phyloP scores from a whole-genome alignment of 1,140 invertebrate genomes.

The Danaus plexippus region DNA sequence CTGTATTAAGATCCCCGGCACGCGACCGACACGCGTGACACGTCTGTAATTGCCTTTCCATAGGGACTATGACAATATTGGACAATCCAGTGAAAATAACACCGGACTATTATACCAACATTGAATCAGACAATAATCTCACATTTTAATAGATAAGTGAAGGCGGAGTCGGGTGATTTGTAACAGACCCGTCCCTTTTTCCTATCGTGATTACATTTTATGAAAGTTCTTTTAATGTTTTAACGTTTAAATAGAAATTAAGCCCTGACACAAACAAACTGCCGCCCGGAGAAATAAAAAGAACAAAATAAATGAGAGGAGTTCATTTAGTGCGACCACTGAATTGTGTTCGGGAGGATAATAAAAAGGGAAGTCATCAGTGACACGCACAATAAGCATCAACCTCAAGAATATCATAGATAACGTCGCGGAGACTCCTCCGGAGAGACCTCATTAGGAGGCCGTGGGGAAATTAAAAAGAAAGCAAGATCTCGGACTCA shows the following conservation, averaged over 20 bases:
- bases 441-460: slow-evolving; percentile 66
- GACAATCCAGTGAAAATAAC: slow-evolving; percentile 70
- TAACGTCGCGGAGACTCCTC: slow-evolving; percentile 58
- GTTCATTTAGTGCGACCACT: slow-evolving; percentile 63
- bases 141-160: slow-evolving; percentile 71
- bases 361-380: slow-evolving; percentile 71
- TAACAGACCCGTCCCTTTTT: slow-evolving; percentile 26
- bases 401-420: slow-evolving; percentile 72
- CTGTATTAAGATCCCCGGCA: slow-evolving; percentile 34
- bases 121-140: slow-evolving; percentile 61
- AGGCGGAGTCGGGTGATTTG: slow-evolving; percentile 63
- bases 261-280: slow-evolving; percentile 62
- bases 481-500: slow-evolving; percentile 70
- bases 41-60: slow-evolving; percentile 65
- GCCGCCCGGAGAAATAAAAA: slow-evolving; percentile 68
- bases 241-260: slow-evolving; percentile 45
- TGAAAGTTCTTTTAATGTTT: slow-evolving; percentile 10
- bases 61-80: slow-evolving; percentile 66
- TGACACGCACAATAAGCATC: slow-evolving; percentile 72
- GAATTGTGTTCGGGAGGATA: slow-evolving; percentile 70
- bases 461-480: slow-evolving; percentile 73
- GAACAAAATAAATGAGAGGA: slow-evolving; percentile 66
- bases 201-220: slow-evolving; percentile 15
- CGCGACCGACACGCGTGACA: slow-evolving; percentile 60
- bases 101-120: slow-evolving; percentile 47